phyloP scores from a whole-genome alignment of 2,797 vertebrate species.

The Alcedo atthis region DNA sequence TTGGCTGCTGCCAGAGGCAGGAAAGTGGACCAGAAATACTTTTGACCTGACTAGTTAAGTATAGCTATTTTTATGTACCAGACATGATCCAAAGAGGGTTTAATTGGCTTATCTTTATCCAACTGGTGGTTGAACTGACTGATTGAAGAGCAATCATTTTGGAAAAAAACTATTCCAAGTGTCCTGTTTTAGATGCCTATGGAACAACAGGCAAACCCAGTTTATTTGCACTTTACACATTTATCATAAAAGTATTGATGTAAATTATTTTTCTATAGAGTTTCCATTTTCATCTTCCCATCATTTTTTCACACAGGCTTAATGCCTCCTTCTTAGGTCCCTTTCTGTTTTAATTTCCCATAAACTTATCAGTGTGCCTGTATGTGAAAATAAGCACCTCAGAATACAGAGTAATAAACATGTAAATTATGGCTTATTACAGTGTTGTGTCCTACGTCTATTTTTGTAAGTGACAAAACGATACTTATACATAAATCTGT shows the following conservation, averaged over 20 bases:
- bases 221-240: neutral
- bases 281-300: neutral
- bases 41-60: neutral
- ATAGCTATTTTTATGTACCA: neutral
- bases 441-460: neutral
- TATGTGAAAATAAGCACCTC: neutral
- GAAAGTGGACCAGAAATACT: neutral
- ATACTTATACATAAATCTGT: neutral
- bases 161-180: neutral
- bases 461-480: neutral
- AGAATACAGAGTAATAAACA: neutral
- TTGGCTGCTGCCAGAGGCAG: neutral
- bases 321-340: neutral
- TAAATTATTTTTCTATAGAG: neutral
- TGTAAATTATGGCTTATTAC: neutral
- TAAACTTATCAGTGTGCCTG: neutral
- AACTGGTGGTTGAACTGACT: neutral
- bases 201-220: neutral
- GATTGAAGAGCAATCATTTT: neutral
- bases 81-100: neutral
- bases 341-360: neutral
- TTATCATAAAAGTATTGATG: neutral
- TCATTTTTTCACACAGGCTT: neutral
- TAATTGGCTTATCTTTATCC: conserved; percentile 10
- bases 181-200: neutral